Evolutionary conservation across 1,140 invertebrate genomes (phyloP).

Genomic region (Euura lappo): DNA sequence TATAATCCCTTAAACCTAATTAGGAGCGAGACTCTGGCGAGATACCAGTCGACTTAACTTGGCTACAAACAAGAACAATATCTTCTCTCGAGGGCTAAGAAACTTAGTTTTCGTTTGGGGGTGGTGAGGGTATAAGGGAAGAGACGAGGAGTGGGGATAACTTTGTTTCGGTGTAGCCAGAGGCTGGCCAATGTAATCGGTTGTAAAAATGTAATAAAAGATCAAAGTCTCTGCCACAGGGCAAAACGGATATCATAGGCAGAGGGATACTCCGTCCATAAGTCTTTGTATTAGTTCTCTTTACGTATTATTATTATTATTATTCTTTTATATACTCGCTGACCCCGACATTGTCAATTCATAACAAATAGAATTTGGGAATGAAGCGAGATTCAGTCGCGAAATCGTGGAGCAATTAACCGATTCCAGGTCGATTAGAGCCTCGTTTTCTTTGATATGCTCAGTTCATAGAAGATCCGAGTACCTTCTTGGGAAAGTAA

Average conservation of each 20-base stretch:
- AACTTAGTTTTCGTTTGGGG: slow-evolving; percentile 40
- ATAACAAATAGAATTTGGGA: too few relatives aligned
- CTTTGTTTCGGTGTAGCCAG: slow-evolving; percentile 41
- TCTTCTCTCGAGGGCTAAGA: slow-evolving; percentile 37
- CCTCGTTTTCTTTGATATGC: too few relatives aligned
- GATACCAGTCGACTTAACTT: slow-evolving; percentile 45
- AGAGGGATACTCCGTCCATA: not conserved
- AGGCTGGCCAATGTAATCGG: slow-evolving; percentile 52
- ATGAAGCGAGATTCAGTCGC: too few relatives aligned
- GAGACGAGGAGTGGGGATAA: slow-evolving; percentile 18
- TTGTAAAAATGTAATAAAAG: slow-evolving; percentile 57
- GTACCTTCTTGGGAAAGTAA: too few relatives aligned
- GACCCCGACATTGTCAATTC: too few relatives aligned
- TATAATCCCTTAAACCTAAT: slow-evolving; percentile 58
- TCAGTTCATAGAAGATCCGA: too few relatives aligned
- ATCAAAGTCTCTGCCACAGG: slow-evolving; percentile 42
- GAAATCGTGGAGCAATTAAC: too few relatives aligned
- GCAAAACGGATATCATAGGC: slow-evolving; percentile 41
- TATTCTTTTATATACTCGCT: too few relatives aligned
- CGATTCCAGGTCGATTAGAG: too few relatives aligned
- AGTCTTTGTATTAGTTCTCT: too few relatives aligned
- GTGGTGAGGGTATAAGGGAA: not conserved
- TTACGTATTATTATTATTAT: too few relatives aligned
- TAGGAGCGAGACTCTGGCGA: slow-evolving; percentile 39
- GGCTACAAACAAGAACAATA: slow-evolving; percentile 53